Evolutionary conservation across 92 coral and sea anemone species (phyloP).

Genomic region (Heliopora coerulea): DNA sequence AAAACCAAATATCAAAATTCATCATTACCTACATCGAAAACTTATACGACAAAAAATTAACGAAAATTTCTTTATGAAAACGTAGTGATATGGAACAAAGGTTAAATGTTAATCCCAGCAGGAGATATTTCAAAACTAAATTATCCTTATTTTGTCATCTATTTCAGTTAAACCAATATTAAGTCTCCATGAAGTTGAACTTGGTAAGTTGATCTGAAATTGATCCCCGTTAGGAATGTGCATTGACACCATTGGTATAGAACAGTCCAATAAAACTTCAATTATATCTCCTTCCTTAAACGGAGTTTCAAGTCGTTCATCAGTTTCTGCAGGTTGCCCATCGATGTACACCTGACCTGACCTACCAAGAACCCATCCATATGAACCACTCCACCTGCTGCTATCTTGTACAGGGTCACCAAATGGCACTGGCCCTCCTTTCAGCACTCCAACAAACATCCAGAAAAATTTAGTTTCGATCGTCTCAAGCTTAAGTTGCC

Average conservation of each 20-base stretch:
- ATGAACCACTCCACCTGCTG: slow-evolving; percentile 3
- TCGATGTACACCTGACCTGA: neutral
- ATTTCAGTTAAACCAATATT: neutral
- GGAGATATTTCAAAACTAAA: neutral
- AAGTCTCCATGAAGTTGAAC: neutral
- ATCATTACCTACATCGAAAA: too few species aligned
- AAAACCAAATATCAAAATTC: too few species aligned
- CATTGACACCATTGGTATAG: neutral
- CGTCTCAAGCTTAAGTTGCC: neutral
- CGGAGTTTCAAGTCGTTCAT: neutral
- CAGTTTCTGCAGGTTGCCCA: neutral
- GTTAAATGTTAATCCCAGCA: too few species aligned
- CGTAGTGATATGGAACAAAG: too few species aligned
- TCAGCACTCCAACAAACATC: slow-evolving; percentile 11
- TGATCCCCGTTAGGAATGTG: neutral
- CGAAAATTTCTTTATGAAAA: too few species aligned
- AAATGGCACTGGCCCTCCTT: neutral
- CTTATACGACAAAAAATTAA: too few species aligned
- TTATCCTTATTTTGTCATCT: neutral
- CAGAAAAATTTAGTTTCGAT: neutral
- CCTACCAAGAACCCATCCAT: slow-evolving; percentile 5
- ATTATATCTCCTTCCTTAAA: slow-evolving; percentile 17
- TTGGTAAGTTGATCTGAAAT: neutral
- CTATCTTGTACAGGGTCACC: neutral
- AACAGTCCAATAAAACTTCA: neutral